Conservation (phyloP, 1,140 invertebrate genomes). For the Piezodorus guildinii region DNA sequence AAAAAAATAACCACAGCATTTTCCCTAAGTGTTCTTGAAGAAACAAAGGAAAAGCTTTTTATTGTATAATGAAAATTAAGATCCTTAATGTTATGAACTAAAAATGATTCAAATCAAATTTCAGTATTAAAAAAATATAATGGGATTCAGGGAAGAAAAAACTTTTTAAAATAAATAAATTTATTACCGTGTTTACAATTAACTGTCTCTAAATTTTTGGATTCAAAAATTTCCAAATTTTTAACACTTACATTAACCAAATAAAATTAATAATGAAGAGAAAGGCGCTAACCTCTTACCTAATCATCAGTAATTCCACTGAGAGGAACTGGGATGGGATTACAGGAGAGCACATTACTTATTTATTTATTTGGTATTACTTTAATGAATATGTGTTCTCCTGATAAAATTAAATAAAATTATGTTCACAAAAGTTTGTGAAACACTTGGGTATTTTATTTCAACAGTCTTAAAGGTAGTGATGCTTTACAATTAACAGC, state of each 20-base stretch:
- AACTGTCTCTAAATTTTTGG: conserved; percentile 9
- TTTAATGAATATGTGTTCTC: conserved; percentile 5
- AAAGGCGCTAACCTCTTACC: conserved; percentile 6
- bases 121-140: too few relatives aligned
- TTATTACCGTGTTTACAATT: conserved; percentile 14
- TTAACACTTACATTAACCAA: conserved; percentile 11
- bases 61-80: too few relatives aligned
- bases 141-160: neutral
- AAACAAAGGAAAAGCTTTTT: too few relatives aligned
- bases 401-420: neutral
- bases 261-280: conserved; percentile 10
- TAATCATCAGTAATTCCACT: conserved; percentile 9
- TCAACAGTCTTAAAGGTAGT: conserved; percentile 30
- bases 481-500: conserved; percentile 25
- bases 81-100: too few relatives aligned
- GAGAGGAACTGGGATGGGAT: conserved; percentile 12
- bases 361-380: neutral
- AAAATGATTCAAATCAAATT: too few relatives aligned
- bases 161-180: conserved; percentile 14
- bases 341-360: conserved; percentile 9
- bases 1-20: too few relatives aligned
- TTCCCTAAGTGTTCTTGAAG: too few relatives aligned
- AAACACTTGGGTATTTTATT: conserved; percentile 17
- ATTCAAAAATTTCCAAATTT: conserved; percentile 8
- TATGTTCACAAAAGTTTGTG: neutral